Evolutionary conservation across 2,797 vertebrate species (phyloP).

Genomic region (Erithacus rubecula): DNA sequence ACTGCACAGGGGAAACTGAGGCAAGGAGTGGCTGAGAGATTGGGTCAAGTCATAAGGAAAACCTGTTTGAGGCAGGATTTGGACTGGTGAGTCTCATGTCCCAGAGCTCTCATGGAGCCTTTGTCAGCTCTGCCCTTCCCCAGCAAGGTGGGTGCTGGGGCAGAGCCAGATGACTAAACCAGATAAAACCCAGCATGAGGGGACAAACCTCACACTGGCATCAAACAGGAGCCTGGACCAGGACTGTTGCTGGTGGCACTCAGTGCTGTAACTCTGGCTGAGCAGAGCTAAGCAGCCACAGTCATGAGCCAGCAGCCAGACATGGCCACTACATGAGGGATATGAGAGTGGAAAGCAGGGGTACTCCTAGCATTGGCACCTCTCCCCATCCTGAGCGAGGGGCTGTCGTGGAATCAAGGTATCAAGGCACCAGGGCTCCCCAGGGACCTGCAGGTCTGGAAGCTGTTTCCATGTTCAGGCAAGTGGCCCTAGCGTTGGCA

Average conservation of each 20-base stretch:
- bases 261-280: background rate
- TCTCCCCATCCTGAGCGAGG: accelerated
- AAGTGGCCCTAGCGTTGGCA: background rate
- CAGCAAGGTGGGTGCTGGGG: background rate
- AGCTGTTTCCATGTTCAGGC: background rate
- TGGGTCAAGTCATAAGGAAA: background rate
- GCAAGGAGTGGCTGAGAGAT: background rate
- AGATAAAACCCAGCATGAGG: background rate
- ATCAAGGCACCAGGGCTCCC: background rate
- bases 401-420: accelerated
- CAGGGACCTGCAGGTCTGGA: background rate
- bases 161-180: background rate
- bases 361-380: background rate
- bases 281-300: background rate
- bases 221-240: background rate
- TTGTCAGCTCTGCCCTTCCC: background rate
- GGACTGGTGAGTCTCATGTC: background rate
- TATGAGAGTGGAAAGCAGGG: background rate
- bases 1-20: background rate
- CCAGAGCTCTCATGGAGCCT: background rate
- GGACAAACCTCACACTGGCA: background rate
- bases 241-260: background rate
- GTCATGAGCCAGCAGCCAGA: background rate
- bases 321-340: background rate
- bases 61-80: background rate